Percentiles rank a stretch among this genome's conserved stretches.
phyloP scores from a whole-genome alignment of 2,113 vertebrate genomes.

The Datnioides undecimradiatus region DNA sequence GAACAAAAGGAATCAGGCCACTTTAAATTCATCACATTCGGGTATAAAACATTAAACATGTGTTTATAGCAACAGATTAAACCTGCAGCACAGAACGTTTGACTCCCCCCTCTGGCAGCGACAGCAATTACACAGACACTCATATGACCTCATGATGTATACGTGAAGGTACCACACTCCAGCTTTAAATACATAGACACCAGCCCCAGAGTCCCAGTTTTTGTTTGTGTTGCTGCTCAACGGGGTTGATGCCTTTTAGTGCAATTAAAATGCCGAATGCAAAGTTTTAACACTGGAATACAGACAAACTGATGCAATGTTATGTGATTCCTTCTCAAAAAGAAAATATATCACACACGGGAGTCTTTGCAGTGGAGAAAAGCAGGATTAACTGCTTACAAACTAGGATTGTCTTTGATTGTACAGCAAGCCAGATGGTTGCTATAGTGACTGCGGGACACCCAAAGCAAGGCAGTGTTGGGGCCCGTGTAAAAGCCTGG shows the following conservation, averaged over 20 bases:
- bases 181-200: background rate
- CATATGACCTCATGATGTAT: too few relatives aligned
- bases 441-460: background rate
- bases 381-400: background rate
- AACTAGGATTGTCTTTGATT: background rate
- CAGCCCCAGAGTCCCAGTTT: background rate
- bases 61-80: background rate
- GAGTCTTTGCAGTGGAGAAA: background rate
- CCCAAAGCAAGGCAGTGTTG: background rate
- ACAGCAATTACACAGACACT: too few relatives aligned
- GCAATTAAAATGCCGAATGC: background rate
- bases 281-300: conserved; percentile 1
- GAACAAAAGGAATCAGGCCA: conserved; percentile 14
- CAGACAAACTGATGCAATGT: background rate
- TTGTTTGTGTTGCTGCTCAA: conserved; percentile 9
- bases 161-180: too few relatives aligned
- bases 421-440: background rate
- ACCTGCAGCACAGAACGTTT: too few relatives aligned
- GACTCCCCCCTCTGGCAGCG: too few relatives aligned
- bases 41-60: background rate
- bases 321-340: background rate
- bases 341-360: background rate
- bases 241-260: background rate
- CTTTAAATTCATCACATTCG: background rate
- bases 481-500: background rate